Conservation (phyloP, 2,113 vertebrate species). For the Toxostoma redivivum region DNA sequence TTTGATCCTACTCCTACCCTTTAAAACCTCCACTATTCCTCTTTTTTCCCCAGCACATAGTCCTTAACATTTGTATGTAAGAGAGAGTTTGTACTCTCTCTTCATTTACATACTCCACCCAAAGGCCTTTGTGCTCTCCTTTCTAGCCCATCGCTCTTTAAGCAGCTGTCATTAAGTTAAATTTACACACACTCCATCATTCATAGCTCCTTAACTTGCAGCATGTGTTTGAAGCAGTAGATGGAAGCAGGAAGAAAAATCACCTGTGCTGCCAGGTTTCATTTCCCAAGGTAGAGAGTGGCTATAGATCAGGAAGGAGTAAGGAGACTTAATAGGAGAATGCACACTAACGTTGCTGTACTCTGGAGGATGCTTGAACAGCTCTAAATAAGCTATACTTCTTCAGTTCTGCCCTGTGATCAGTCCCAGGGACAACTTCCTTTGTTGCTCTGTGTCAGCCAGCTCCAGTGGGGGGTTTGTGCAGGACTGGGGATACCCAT, state of each 20-base stretch:
- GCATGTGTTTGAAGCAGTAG: not conserved
- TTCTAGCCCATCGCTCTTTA: not conserved
- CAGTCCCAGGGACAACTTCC: not conserved
- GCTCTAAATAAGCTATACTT: not conserved
- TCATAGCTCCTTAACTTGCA: conserved; percentile 40
- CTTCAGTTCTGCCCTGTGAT: fast-evolving
- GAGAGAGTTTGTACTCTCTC: not conserved
- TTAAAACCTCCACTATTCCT: not conserved
- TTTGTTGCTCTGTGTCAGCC: not conserved
- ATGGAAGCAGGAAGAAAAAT: conserved; percentile 46
- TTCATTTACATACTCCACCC: not conserved
- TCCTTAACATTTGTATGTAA: not conserved
- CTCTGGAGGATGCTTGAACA: not conserved
- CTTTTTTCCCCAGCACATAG: not conserved
- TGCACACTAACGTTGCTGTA: not conserved
- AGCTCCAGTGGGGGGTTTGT: not conserved
- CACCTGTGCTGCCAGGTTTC: not conserved
- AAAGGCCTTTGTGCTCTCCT: not conserved
- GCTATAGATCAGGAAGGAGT: not conserved
- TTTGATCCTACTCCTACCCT: not conserved
- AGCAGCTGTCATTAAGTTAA: conserved; percentile 7
- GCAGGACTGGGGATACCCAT: not conserved
- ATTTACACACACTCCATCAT: not conserved
- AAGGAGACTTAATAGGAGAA: not conserved
- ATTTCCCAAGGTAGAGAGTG: not conserved